phyloP scores from a whole-genome alignment of 2,797 vertebrate genomes.

The Cynopterus sphinx region DNA sequence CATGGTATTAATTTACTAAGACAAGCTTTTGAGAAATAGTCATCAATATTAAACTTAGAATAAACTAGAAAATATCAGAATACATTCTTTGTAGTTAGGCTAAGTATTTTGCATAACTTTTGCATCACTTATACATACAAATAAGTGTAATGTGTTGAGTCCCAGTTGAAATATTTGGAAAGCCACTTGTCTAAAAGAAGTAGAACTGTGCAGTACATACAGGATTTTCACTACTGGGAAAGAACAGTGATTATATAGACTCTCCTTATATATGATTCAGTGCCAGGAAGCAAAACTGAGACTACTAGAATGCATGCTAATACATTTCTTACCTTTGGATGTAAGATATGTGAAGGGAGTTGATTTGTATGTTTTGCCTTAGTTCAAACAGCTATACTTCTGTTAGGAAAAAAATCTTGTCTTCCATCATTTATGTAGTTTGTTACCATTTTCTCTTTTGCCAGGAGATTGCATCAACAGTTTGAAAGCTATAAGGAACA shows the following conservation, averaged over 20 bases:
- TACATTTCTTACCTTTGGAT: background rate
- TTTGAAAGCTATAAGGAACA: slow-evolving; percentile 99
- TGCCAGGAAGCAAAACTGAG: background rate
- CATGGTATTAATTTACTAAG: background rate
- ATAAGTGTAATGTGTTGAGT: background rate
- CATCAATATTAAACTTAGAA: background rate
- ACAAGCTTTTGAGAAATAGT: background rate
- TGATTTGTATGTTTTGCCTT: background rate
- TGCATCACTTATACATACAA: background rate
- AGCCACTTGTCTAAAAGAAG: background rate
- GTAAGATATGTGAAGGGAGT: background rate
- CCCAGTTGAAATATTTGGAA: background rate
- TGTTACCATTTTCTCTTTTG: slow-evolving; percentile 70
- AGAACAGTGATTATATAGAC: background rate
- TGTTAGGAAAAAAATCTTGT: background rate
- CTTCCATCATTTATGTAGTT: slow-evolving; percentile 52
- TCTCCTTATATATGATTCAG: background rate
- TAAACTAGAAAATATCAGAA: background rate
- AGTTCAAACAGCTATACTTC: background rate
- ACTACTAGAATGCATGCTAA: too few species aligned
- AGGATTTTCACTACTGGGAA: background rate
- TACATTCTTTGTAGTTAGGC: background rate
- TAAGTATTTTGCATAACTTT: background rate
- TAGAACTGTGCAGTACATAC: background rate
- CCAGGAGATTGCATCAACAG: slow-evolving; percentile 98